Conservation (phyloP, 2,888 invertebrate genomes). For the Drosophila diplacantha region DNA sequence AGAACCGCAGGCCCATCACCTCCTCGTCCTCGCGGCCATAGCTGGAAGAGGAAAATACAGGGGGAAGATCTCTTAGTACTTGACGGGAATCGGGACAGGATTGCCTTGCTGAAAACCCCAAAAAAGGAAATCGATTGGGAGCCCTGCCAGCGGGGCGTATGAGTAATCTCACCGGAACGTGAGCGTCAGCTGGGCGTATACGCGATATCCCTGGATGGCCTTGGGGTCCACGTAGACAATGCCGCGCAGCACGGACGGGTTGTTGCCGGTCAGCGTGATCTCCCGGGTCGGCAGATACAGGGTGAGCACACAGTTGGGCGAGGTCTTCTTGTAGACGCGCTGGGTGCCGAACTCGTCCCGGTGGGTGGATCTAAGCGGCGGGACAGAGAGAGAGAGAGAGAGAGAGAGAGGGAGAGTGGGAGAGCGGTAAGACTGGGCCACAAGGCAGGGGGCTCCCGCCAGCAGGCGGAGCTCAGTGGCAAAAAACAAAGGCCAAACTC, state of each 20-base stretch:
- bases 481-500: slow-evolving; percentile 12
- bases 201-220: slow-evolving; percentile 86
- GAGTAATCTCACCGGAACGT: slow-evolving; percentile 87
- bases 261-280: slow-evolving; percentile 85
- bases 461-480: background rate
- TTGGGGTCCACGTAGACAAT: slow-evolving; percentile 95
- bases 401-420: background rate
- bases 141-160: background rate
- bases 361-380: slow-evolving; percentile 41
- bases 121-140: background rate
- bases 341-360: slow-evolving; percentile 75
- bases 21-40: slow-evolving; percentile 99
- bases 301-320: slow-evolving; percentile 90
- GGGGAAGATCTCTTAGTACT: background rate
- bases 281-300: slow-evolving; percentile 90
- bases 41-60: slow-evolving; percentile 75
- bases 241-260: slow-evolving; percentile 90
- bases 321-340: slow-evolving; percentile 91
- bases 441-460: background rate
- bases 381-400: background rate
- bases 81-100: background rate
- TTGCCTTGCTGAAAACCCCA: background rate
- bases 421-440: background rate
- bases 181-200: slow-evolving; percentile 90
- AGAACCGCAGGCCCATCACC: slow-evolving; percentile 98